phyloP scores from a whole-genome alignment of 2,888 invertebrate species.

The Stenchaetothrips biformis region DNA sequence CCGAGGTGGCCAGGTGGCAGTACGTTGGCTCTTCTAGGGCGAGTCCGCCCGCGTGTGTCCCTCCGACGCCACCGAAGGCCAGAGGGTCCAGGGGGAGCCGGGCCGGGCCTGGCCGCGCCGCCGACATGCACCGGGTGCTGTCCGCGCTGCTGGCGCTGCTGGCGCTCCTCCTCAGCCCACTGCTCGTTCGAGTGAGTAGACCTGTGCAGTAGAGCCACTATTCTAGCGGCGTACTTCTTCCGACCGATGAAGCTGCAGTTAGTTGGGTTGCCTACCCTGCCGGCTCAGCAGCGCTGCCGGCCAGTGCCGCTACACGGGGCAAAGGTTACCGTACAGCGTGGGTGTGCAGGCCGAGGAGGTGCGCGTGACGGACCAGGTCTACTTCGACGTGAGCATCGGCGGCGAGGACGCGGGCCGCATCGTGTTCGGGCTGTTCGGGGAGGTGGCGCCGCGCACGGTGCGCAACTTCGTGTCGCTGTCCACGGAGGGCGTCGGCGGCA shows the following conservation, averaged over 20 bases:
- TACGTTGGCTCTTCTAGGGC: no score
- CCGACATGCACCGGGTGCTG: not conserved
- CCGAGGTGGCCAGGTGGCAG: no score
- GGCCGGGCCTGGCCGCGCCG: not conserved
- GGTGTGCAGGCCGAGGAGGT: conserved; percentile 50
- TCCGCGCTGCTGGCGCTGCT: not conserved
- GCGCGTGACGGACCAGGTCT: conserved; percentile 74
- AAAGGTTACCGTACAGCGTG: not conserved
- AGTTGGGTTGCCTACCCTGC: not conserved
- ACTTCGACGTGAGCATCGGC: conserved; percentile 79
- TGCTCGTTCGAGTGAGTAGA: not conserved
- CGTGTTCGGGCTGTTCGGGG: conserved; percentile 87
- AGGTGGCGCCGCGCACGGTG: conserved; percentile 85
- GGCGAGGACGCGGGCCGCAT: conserved; percentile 62
- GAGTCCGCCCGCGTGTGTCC: not conserved
- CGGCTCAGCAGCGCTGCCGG: not conserved
- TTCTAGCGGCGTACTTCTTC: not conserved
- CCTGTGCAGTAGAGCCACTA: not conserved
- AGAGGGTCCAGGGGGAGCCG: not conserved
- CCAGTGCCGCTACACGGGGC: not conserved
- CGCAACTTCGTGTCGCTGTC: conserved; percentile 78
- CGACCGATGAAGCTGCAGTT: no score
- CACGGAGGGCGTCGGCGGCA: conserved; percentile 61
- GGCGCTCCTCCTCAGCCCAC: not conserved
- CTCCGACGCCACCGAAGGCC: not conserved